phyloP scores from a whole-genome alignment of 2,888 invertebrate species.

The Teinopalpus imperialis region DNA sequence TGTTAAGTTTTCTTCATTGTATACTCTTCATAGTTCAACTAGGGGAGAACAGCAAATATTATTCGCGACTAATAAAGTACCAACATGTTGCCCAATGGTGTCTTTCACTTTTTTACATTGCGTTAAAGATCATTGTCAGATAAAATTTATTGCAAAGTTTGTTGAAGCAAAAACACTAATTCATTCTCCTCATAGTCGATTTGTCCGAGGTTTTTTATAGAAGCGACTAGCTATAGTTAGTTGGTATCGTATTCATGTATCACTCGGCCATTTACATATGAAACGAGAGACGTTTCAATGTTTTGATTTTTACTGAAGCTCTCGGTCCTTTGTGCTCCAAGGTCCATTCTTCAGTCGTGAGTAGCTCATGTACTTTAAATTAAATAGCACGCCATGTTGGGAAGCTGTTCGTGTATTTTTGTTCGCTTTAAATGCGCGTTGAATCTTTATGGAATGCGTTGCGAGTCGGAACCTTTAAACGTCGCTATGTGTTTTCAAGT shows the following conservation, averaged over 20 bases:
- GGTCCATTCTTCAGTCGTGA: conserved; percentile 40
- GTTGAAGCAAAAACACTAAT: conserved; percentile 27
- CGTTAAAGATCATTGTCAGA: not conserved
- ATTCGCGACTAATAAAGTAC: no score
- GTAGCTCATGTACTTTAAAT: conserved; percentile 42
- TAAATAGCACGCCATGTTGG: conserved; percentile 29
- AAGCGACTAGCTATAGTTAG: conserved; percentile 30
- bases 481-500: conserved; percentile 42
- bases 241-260: conserved; percentile 53
- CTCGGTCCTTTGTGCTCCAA: conserved; percentile 50
- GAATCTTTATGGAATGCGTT: not conserved
- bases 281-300: conserved; percentile 62
- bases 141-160: not conserved
- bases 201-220: conserved; percentile 7
- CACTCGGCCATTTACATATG: conserved; percentile 63
- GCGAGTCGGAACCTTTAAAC: conserved; percentile 7
- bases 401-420: conserved; percentile 14
- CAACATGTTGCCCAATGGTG: no score
- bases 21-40: no score
- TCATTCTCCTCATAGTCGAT: conserved; percentile 30
- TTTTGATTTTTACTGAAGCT: conserved; percentile 63
- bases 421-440: conserved; percentile 10
- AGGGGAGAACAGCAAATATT: no score
- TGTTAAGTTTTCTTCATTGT: no score
- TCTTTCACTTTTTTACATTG: no score